Conservation (phyloP, 1,140 invertebrate genomes). For the Macrotrachela quadricornifera region DNA sequence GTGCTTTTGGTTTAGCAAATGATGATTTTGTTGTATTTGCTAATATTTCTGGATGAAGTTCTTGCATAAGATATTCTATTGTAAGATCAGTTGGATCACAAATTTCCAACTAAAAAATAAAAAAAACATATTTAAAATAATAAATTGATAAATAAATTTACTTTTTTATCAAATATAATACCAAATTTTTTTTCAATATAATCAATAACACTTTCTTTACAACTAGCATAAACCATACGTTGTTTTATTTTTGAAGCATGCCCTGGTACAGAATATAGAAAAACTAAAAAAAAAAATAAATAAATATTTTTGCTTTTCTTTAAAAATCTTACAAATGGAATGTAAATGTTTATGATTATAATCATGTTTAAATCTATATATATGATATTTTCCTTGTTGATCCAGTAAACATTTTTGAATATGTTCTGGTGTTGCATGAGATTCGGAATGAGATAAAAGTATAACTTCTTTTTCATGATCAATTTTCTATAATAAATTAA, state of each 20-base stretch:
- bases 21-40: slow-evolving; percentile 39
- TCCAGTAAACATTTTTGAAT: slow-evolving; percentile 53
- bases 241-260: slow-evolving; percentile 80
- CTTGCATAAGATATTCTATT: slow-evolving; percentile 65
- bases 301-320: background rate
- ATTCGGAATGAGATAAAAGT: too few relatives aligned
- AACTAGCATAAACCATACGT: slow-evolving; percentile 89
- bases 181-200: slow-evolving; percentile 39
- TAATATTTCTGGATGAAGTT: slow-evolving; percentile 76
- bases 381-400: slow-evolving; percentile 66
- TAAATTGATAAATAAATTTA: slow-evolving; percentile 25
- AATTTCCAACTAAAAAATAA: slow-evolving; percentile 56
- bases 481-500: slow-evolving; percentile 26
- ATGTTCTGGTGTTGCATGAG: slow-evolving; percentile 20
- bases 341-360: slow-evolving; percentile 65
- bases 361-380: slow-evolving; percentile 69
- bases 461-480: slow-evolving; percentile 24
- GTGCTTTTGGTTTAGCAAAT: slow-evolving; percentile 83
- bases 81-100: slow-evolving; percentile 66
- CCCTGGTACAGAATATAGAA: slow-evolving; percentile 91
- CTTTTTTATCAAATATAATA: slow-evolving; percentile 61
- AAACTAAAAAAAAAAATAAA: slow-evolving; percentile 42
- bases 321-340: slow-evolving; percentile 8
- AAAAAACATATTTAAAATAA: background rate
- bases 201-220: slow-evolving; percentile 39